These are phyloP conservation scores for Lordiphosa collinella DNA, from an alignment of 1,140 invertebrate genomes.

Conservation along the genomic window DNA sequence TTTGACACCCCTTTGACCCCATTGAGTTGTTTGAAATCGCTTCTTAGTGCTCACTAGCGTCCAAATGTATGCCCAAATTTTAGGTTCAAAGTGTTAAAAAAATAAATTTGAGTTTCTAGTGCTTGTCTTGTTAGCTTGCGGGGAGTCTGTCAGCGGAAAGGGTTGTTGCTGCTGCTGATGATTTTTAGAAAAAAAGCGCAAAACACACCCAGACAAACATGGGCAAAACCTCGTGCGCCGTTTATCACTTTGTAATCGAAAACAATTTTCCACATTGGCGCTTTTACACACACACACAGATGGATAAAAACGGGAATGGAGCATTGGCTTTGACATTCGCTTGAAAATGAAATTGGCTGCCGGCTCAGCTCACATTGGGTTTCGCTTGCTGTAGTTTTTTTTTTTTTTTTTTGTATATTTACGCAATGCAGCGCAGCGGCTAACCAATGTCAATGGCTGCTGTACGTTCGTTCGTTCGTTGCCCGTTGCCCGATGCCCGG, in stretches of 20 bases:
- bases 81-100: too few species aligned
- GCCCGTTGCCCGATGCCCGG: conserved; percentile 1
- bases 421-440: conserved; percentile 18
- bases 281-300: conserved; percentile 17
- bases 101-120: too few species aligned
- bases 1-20: too few species aligned
- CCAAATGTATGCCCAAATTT: too few species aligned
- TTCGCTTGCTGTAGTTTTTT: too few species aligned
- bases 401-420: conserved; percentile 10
- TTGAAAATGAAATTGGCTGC: conserved; percentile 35
- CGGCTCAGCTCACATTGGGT: too few species aligned
- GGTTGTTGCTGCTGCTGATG: not conserved
- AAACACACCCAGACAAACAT: conserved; percentile 12
- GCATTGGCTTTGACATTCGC: conserved; percentile 46
- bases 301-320: not conserved
- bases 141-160: conserved; percentile 2
- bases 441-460: conserved; percentile 36
- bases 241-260: conserved; percentile 36
- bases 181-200: conserved; percentile 3
- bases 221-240: conserved; percentile 2
- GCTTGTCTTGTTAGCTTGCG: too few species aligned
- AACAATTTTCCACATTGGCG: conserved; percentile 54
- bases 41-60: too few species aligned
- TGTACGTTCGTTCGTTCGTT: conserved; percentile 16
- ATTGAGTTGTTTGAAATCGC: too few species aligned